A percentile compares a stretch with the other conserved stretches of the same genome.
Evolutionary conservation across 2,113 vertebrate species (phyloP).

Genomic region (Pollimyrus isidori): DNA sequence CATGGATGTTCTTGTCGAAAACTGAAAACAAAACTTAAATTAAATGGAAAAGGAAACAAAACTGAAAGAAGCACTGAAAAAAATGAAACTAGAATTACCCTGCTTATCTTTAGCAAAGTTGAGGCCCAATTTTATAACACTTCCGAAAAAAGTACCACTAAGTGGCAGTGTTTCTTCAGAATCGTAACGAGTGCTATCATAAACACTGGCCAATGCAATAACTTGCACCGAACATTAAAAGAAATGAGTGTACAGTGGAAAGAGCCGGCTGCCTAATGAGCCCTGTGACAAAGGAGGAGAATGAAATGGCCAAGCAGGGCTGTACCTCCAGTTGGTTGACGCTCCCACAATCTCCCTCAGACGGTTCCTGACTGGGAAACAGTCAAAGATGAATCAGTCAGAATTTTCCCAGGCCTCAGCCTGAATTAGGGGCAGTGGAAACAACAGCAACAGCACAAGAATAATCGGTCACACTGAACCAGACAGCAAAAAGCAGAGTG

Average conservation of each 20-base stretch:
- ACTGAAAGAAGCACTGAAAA: not conserved
- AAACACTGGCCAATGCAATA: not conserved
- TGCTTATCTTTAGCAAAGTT: not conserved
- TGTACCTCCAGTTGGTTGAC: slow-evolving; percentile 90
- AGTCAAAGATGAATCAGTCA: slow-evolving; percentile 33
- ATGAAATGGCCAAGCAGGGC: not conserved
- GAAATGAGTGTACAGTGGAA: not conserved
- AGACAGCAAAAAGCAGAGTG: not conserved
- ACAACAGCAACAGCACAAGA: not conserved
- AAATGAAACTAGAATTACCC: not conserved
- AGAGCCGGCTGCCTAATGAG: not conserved
- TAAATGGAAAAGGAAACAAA: not conserved
- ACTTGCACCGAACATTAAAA: not conserved
- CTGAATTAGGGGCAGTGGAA: not conserved
- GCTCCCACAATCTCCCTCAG: slow-evolving; percentile 85
- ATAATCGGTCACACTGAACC: not conserved
- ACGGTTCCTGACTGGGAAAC: slow-evolving; percentile 75
- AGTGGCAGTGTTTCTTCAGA: not conserved
- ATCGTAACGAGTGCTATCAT: not conserved
- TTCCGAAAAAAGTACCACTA: not conserved
- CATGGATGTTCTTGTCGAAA: not conserved
- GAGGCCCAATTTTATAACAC: not conserved
- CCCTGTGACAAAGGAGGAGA: not conserved
- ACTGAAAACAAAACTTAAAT: not conserved
- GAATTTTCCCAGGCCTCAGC: not conserved